phyloP scores from a whole-genome alignment of 2,888 invertebrate species.

The Ctena decussata region DNA sequence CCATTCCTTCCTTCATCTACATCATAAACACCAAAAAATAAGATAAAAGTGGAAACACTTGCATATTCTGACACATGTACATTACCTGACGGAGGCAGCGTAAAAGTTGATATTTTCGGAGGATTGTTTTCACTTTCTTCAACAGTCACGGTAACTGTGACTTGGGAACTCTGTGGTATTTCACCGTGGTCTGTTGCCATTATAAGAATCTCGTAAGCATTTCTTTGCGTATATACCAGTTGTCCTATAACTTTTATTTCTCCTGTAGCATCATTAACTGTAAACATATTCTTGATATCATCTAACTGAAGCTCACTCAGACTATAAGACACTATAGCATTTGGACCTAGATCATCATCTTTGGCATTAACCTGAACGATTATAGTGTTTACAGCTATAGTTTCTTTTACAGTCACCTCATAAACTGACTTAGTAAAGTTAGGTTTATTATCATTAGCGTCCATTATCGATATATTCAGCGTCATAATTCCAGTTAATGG shows the following conservation, averaged over 20 bases:
- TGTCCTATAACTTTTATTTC: conserved; percentile 72
- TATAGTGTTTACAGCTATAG: conserved; percentile 64
- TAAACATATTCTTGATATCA: conserved; percentile 68
- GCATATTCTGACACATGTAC: conserved; percentile 75
- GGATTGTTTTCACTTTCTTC: conserved; percentile 97
- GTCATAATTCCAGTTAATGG: conserved; percentile 67
- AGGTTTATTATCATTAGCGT: conserved; percentile 81
- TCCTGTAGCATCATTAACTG: conserved; percentile 74
- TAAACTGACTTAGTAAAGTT: conserved; percentile 72
- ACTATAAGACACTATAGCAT: conserved; percentile 89
- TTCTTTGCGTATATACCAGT: conserved; percentile 72
- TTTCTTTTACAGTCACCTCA: conserved; percentile 75
- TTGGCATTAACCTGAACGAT: conserved; percentile 91
- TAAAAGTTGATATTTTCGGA: conserved; percentile 89
- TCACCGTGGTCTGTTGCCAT: conserved; percentile 77
- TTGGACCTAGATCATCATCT: conserved; percentile 94
- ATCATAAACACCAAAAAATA: conserved; percentile 76
- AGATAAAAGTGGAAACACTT: conserved; percentile 72
- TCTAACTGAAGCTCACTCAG: conserved; percentile 75
- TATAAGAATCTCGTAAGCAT: conserved; percentile 69
- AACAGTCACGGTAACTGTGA: conserved; percentile 87
- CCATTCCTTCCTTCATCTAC: conserved; percentile 80
- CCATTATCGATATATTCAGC: conserved; percentile 73
- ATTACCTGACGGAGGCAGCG: conserved; percentile 66
- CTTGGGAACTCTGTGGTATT: conserved; percentile 72